Base-by-base conservation (phyloP, 2,888 invertebrate species). In the Idaea dimidiata region DNA sequence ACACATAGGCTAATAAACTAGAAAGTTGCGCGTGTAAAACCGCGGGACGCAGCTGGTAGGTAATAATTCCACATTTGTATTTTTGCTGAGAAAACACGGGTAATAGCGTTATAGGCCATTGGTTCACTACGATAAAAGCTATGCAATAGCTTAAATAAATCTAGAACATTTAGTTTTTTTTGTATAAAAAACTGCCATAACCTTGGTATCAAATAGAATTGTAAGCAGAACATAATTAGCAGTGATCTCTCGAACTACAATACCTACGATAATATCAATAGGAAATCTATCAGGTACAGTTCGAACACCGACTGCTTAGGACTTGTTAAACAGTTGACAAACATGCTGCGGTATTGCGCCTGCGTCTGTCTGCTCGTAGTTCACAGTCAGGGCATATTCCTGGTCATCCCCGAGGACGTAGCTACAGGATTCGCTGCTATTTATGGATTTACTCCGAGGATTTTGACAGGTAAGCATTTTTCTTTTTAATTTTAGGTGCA, bases 371-470 rank as follows among this genome's bases (percentile, higher is more conserved):
- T 43, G 3, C 10, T 43, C 14, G 43, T 43, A 10, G 8, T 43
- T 3, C 43, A 43, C 10, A 43, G 57, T 0, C 61, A 65, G 1
- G 62, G 69, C 0, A 76, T 80, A 18, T 74, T 86, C 10, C 70
- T 87, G 54, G 75, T 91, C 0, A 69, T 87, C 0, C 91, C 91
- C 0, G 89, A 91, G 61, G 91, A 92, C 54, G 82, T 92, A 0
- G 85, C 89, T 0, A 85, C 86, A 1, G 88, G 80, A 0, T 81
- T 89, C 1, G 86, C 88, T 0, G 84, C 84, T 0, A 81, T 90
- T 14, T 90, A 82, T 60, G 91, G 91, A 0, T 92, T 92, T 54
- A 66, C 87, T 0, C 91, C 89, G 0, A 77, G 79, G 0, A 60
- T 91, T 6, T 65, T 72, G 1, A 80, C 77, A 77, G 89, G 89